Percentiles rank a stretch among this genome's conserved stretches.
phyloP scores from a whole-genome alignment of 2,888 invertebrate genomes.

The Vannuccia rotundouncinata region DNA sequence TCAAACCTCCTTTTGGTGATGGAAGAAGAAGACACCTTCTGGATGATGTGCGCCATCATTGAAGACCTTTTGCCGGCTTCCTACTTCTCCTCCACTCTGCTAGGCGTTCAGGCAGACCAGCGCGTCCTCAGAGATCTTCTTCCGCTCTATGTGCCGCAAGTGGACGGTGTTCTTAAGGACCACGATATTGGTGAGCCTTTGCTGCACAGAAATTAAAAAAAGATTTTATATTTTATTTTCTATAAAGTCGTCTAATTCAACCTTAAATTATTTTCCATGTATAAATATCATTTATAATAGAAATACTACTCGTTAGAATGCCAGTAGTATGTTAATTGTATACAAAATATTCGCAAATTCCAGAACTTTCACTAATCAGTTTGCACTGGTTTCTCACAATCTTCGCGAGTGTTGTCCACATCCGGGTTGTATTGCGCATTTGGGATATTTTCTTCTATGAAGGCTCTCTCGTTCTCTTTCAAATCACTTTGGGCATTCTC shows the following conservation, averaged over 20 bases:
- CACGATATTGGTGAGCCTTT: constrained; percentile 63
- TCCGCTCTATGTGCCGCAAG: constrained; percentile 77
- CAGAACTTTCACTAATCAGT: constrained; percentile 83
- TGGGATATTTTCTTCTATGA: constrained; percentile 97
- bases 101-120: constrained; percentile 76
- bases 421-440: constrained; percentile 80
- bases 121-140: constrained; percentile 85
- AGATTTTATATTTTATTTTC: neutral
- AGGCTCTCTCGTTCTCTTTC: constrained; percentile 86
- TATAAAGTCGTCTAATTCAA: neutral
- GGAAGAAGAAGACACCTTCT: constrained; percentile 97
- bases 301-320: constrained; percentile 1
- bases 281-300: neutral
- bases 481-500: constrained; percentile 85
- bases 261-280: neutral
- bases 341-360: no score
- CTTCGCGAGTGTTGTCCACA: constrained; percentile 90
- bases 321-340: no score
- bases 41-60: constrained; percentile 97
- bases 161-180: constrained; percentile 77
- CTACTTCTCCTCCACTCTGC: constrained; percentile 86
- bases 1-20: constrained; percentile 82
- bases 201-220: neutral
- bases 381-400: constrained; percentile 94
- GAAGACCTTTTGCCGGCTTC: constrained; percentile 94